Conservation (phyloP, 2,888 invertebrate species). For the Lissocephala sabroskyi region DNA sequence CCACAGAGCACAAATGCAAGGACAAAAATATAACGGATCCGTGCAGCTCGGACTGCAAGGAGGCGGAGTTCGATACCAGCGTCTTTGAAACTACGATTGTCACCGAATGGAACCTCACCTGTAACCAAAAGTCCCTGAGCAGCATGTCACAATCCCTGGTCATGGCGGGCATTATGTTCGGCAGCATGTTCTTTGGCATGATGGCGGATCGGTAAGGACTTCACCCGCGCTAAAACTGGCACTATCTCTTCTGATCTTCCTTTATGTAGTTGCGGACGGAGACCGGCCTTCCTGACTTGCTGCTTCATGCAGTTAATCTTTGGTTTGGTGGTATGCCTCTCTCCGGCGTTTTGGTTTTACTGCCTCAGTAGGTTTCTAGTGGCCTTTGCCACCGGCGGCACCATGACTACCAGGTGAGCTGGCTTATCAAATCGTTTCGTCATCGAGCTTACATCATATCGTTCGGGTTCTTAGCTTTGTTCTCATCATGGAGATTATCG, state of each 20-base stretch:
- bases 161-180: conserved; percentile 84
- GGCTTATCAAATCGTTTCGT: neutral
- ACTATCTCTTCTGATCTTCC: neutral
- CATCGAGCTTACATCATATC: neutral
- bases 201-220: conserved; percentile 82
- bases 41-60: conserved; percentile 76
- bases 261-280: conserved; percentile 80
- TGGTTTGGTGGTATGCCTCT: conserved; percentile 81
- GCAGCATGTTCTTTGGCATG: conserved; percentile 83
- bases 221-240: too few relatives aligned
- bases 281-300: conserved; percentile 81
- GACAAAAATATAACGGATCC: conserved; percentile 61
- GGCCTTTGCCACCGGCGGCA: conserved; percentile 85
- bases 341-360: conserved; percentile 79
- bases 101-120: conserved; percentile 83
- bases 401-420: conserved; percentile 80
- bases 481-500: conserved; percentile 80
- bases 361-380: conserved; percentile 80
- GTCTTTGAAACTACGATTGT: conserved; percentile 82
- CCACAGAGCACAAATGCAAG: conserved; percentile 76
- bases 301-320: conserved; percentile 82
- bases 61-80: conserved; percentile 75
- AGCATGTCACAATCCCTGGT: conserved; percentile 84
- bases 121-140: conserved; percentile 75
- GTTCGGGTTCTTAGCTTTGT: conserved; percentile 75